phyloP scores from a whole-genome alignment of 2,888 invertebrate species.

The Rambutsinella grinnellia region DNA sequence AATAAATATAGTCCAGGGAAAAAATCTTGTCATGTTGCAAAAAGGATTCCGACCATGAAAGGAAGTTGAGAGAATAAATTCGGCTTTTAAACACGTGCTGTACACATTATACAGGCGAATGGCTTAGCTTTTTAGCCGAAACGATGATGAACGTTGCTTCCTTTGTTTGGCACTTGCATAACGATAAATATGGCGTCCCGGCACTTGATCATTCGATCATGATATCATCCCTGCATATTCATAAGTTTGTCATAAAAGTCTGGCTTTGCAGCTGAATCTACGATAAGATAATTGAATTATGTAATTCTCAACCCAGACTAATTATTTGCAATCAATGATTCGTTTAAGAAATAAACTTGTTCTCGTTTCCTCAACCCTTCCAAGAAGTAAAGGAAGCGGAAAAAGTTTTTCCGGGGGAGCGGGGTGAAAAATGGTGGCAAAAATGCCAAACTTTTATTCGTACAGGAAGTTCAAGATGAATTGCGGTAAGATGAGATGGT shows the following conservation, averaged over 20 bases:
- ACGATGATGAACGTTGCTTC: neutral
- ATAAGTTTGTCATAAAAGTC: neutral
- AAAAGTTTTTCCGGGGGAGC: neutral
- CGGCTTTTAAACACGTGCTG: too few relatives aligned
- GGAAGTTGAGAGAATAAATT: too few relatives aligned
- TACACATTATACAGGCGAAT: too few relatives aligned
- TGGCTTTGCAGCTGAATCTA: neutral
- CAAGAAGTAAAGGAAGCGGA: constrained; percentile 1
- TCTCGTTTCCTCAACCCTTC: constrained; percentile 2
- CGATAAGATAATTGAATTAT: neutral
- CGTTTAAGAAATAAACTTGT: neutral
- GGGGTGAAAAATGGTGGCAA: neutral
- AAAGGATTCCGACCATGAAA: too few relatives aligned
- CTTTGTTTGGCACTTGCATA: neutral
- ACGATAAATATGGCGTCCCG: neutral
- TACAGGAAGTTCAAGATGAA: constrained; percentile 14
- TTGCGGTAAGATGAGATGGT: neutral
- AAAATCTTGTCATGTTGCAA: too few relatives aligned
- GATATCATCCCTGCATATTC: constrained; percentile 5
- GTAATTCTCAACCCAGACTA: neutral
- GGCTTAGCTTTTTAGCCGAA: too few relatives aligned
- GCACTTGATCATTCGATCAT: constrained; percentile 21
- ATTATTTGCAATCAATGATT: neutral
- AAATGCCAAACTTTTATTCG: constrained; percentile 23
- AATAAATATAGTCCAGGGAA: too few relatives aligned